Conservation (phyloP, 1,140 invertebrate species). For the Aphaenogaster floridana region DNA sequence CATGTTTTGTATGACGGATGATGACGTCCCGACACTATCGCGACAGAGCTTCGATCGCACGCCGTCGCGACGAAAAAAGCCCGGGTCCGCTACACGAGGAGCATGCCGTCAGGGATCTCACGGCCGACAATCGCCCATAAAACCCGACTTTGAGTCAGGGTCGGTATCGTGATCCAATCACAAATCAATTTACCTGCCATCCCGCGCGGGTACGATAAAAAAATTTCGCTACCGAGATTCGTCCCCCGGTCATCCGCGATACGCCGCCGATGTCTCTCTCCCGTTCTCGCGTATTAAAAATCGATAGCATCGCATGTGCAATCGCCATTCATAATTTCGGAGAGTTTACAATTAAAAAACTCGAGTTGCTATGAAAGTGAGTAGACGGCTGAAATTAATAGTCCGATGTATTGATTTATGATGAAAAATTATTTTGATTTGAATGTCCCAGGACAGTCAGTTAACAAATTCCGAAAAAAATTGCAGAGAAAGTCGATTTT, state of each 20-base stretch:
- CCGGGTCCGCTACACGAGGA: slow-evolving; percentile 51
- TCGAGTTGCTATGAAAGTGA: neutral
- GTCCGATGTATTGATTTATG: neutral
- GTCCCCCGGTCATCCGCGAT: slow-evolving; percentile 59
- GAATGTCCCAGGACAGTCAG: neutral
- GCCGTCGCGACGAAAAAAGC: slow-evolving; percentile 67
- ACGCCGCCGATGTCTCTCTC: slow-evolving; percentile 28
- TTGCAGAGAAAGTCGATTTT: neutral
- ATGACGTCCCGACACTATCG: slow-evolving; percentile 65
- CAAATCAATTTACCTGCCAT: slow-evolving; percentile 79
- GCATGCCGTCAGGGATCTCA: slow-evolving; percentile 42
- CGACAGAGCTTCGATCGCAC: slow-evolving; percentile 59
- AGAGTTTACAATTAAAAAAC: slow-evolving; percentile 46
- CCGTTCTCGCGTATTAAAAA: slow-evolving; percentile 59
- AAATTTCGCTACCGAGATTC: slow-evolving; percentile 71
- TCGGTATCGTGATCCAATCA: slow-evolving; percentile 70
- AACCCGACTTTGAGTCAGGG: slow-evolving; percentile 66
- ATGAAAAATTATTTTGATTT: slow-evolving; percentile 25
- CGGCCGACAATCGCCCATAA: slow-evolving; percentile 68
- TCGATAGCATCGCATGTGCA: slow-evolving; percentile 57
- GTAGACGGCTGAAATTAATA: slow-evolving; percentile 27
- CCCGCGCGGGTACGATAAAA: slow-evolving; percentile 67
- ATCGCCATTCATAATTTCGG: slow-evolving; percentile 39
- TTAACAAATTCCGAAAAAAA: neutral
- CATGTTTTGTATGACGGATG: slow-evolving; percentile 68